A percentile compares a stretch with the other conserved stretches of the same genome.
These are phyloP conservation scores for Coregonus sp. DNA, from an alignment of 2,797 vertebrate genomes.

Conservation along the genomic window DNA sequence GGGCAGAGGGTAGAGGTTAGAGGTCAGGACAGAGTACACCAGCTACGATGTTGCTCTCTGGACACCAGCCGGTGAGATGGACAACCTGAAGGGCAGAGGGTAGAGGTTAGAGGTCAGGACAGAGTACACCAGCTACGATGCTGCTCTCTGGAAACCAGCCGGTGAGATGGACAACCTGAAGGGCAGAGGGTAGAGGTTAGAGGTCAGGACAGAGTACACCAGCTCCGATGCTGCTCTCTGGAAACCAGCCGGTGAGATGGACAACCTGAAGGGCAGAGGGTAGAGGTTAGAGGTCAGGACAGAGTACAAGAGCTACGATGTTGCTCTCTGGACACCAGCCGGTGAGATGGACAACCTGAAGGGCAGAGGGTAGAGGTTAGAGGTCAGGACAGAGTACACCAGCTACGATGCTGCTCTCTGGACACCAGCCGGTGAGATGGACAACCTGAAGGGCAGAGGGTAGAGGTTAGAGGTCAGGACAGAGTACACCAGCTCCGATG, in stretches of 20 bases:
- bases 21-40: conserved; percentile 78
- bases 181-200: no score
- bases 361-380: not conserved
- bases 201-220: conserved; percentile 77
- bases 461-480: not conserved
- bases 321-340: conserved; percentile 90
- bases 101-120: conserved; percentile 1
- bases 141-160: no score
- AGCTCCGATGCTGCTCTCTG: conserved; percentile 92
- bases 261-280: not conserved
- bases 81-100: not conserved
- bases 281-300: conserved; percentile 8
- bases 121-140: no score
- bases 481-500: no score
- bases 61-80: conserved; percentile 83
- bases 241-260: not conserved
- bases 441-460: not conserved
- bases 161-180: no score
- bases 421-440: conserved; percentile 83
- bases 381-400: conserved; percentile 77
- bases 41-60: conserved; percentile 92
- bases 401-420: conserved; percentile 92
- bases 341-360: conserved; percentile 59
- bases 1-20: no score
- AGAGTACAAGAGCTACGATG: conserved; percentile 67